Percentiles rank a stretch among this genome's conserved stretches.
Conservation (phyloP, 2,113 vertebrate species). For the Herpailurus yagouaroundi region DNA sequence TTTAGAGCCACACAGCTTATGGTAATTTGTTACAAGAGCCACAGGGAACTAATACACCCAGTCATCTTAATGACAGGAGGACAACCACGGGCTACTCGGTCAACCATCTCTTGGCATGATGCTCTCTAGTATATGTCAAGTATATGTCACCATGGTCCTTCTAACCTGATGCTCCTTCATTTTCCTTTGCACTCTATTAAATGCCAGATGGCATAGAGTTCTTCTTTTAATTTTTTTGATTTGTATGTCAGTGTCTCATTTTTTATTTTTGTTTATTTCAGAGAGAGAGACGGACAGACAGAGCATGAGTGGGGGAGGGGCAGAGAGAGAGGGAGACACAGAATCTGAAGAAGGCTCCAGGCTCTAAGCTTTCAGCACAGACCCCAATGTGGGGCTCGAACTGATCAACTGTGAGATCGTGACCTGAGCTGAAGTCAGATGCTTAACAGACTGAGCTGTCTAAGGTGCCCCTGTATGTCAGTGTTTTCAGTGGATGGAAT, state of each 20-base stretch:
- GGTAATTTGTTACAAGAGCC: not conserved
- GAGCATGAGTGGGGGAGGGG: no score
- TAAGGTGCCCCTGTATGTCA: not conserved
- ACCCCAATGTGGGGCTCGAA: no score
- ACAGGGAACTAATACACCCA: not conserved
- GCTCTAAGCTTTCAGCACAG: no score
- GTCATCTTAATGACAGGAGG: not conserved
- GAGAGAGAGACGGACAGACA: no score
- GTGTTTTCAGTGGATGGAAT: not conserved
- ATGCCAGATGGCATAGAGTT: not conserved
- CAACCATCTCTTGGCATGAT: not conserved
- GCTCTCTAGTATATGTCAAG: not conserved
- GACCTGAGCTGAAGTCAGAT: no score
- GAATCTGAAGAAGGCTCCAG: no score
- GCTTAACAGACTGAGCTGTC: no score
- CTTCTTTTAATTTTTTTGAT: not conserved
- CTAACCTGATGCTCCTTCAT: not conserved
- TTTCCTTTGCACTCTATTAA: not conserved
- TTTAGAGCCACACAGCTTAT: not conserved
- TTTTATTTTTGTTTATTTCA: not conserved
- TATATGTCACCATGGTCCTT: not conserved
- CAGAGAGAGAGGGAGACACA: no score
- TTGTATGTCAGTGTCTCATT: not conserved
- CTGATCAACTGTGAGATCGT: no score
- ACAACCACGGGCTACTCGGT: not conserved